Percentiles rank a stretch among this genome's conserved stretches.
These are phyloP conservation scores for Grantiella picta DNA, from an alignment of 2,113 vertebrate genomes.

Conservation along the genomic window DNA sequence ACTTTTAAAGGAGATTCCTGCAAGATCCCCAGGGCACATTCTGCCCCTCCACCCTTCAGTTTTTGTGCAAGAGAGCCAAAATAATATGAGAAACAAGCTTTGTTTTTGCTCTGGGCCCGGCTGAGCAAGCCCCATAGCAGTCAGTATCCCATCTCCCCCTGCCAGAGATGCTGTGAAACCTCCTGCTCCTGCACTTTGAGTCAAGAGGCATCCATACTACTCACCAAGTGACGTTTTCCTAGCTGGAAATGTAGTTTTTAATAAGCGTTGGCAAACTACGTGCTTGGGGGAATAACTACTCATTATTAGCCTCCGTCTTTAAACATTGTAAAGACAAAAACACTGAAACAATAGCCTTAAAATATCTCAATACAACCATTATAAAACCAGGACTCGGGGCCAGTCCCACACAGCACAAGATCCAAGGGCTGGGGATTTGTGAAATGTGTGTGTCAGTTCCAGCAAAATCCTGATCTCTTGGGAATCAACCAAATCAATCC, in stretches of 20 bases:
- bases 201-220: background rate
- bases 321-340: background rate
- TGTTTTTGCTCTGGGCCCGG: background rate
- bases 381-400: fast-evolving
- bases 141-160: fast-evolving
- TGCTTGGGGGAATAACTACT: background rate
- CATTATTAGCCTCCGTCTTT: background rate
- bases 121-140: background rate
- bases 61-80: background rate
- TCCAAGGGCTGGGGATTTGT: background rate
- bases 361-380: background rate
- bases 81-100: background rate
- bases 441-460: background rate
- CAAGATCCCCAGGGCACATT: fast-evolving
- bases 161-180: background rate
- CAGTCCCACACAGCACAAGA: background rate
- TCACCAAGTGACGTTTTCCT: background rate
- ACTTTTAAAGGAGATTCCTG: background rate
- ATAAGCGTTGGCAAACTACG: background rate
- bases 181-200: background rate
- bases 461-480: background rate
- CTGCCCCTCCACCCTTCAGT: background rate
- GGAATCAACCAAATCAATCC: background rate
- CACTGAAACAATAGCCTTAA: background rate
- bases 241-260: background rate